Evolutionary conservation across 2,888 invertebrate species (phyloP), one percentile per base, ranked within the genome.

Genomic region (Nasonovia ribisnigri): DNA sequence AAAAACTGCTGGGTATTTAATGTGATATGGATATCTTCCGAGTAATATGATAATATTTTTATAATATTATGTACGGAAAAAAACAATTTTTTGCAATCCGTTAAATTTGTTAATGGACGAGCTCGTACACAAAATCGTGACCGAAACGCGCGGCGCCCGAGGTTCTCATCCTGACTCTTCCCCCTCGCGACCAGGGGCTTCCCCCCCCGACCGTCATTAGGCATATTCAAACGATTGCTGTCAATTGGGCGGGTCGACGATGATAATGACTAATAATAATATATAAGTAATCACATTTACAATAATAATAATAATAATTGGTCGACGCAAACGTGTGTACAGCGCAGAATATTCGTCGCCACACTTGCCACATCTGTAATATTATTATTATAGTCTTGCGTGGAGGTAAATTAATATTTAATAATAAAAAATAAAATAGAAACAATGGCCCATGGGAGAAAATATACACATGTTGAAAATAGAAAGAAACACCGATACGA

Each of bases 121-220:
- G 29, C 48, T 20, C 24, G n/a, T n/a, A 11, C 48, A 67, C 57
- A 84, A 93, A 93, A 57, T 90, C 90, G 93, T 93, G 90, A 93
- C 46, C 93, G 43, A 84, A 90, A 93, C 84, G 1, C 5, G 84
- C 43, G 90, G 86, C 48, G 60, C 90, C 60, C 42, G 60, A 57
- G 46, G 57, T 46, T 84, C 77, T 84, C 57, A 26, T 57, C 43
- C 54, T 11, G 29, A 26, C 36, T 16, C 16, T 20, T 26, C 42
- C 20, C 29, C 88, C 29, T 11, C 16, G 67, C 26, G 2, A 6
- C 8, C n/a, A 24, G 26, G 1, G 29, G 16, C 10, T 6, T 43
- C 3, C 13, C 16, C 87, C 20, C 48, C 57, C 29, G 10, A 11
- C 13, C 13, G 20, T 54, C 42, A 20, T 67, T 36, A 42, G 43